Base-by-base conservation (phyloP, 2,888 invertebrate species). In the Lomographa bimaculata region DNA sequence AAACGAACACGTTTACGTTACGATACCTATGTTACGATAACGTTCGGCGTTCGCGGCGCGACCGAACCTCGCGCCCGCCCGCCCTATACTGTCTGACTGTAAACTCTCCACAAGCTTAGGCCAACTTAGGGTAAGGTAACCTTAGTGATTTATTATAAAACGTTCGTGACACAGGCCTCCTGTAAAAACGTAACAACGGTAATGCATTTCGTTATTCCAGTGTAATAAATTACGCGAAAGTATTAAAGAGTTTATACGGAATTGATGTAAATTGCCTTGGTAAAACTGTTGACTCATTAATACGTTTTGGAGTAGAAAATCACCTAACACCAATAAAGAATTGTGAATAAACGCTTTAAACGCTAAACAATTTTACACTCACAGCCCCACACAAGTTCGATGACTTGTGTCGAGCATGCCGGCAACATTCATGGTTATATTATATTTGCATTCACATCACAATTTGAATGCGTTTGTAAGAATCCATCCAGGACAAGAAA, bases 111-210 rank as follows among this genome's bases (percentile, higher is more conserved):
- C n/a, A n/a, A n/a, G n/a, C n/a, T n/a, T n/a, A n/a, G n/a, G n/a
- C n/a, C n/a, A 41, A 25, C 40, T 25, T 20, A 16, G 28, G 20
- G 8, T 64, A 62, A 63, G 51, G 53, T 60, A 54, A 55, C 74
- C 64, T 64, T 58, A 64, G 63, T 80, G 79, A 85, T 84, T 85
- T 83, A 79, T 80, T 46, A 70, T 60, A 58, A 44, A 46, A 35
- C 36, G 33, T 53, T 46, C 46, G 47, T 84, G 80, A 75, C 80
- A 74, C 76, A 65, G 57, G 56, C 49, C 56, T 57, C 60, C 69
- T 66, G 65, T 64, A 59, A 71, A 77, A 74, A 70, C 40, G 35
- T 41, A 35, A 79, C 69, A 55, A 64, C 64, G 56, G 57, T 66
- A 71, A 73, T 77, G 71, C 72, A 72, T 75, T 69, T 66, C 61